phyloP scores from a whole-genome alignment of 1,140 invertebrate genomes.

The Hycleus phaleratus region DNA sequence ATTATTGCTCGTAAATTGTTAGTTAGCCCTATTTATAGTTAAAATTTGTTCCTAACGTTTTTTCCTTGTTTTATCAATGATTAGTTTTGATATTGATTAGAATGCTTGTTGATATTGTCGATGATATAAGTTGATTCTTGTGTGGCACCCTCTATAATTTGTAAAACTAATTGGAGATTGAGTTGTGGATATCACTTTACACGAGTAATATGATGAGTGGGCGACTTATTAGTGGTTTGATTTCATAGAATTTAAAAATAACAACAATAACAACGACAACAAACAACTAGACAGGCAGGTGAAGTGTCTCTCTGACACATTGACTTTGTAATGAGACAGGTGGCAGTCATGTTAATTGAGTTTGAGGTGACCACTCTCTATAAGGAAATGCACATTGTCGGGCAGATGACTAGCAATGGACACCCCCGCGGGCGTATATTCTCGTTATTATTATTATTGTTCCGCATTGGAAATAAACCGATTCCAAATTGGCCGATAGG shows the following conservation, averaged over 20 bases:
- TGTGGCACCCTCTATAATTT: neutral
- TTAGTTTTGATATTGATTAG: too few species aligned
- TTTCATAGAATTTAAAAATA: too few species aligned
- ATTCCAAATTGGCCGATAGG: too few species aligned
- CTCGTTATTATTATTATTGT: too few species aligned
- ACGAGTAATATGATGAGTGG: constrained; percentile 7
- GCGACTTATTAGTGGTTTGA: constrained; percentile 4
- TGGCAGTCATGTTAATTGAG: constrained; percentile 27
- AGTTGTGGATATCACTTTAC: neutral
- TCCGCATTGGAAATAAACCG: too few species aligned
- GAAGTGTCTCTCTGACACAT: constrained; percentile 24
- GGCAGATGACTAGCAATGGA: constrained; percentile 26
- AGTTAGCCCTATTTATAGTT: too few species aligned
- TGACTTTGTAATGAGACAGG: constrained; percentile 33
- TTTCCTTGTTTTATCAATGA: too few species aligned
- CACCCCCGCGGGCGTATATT: constrained; percentile 22
- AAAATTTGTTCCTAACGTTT: too few species aligned
- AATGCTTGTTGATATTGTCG: too few species aligned
- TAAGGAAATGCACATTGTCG: constrained; percentile 30
- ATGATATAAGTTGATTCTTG: neutral
- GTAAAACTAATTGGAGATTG: constrained; percentile 5
- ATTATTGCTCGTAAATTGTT: too few species aligned
- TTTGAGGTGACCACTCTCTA: constrained; percentile 26
- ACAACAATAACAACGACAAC: neutral
- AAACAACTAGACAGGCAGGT: constrained; percentile 22